These are phyloP conservation scores for Geodia barretti DNA, from an alignment of 37 sponge, comb jelly and placozoan species.

Conservation along the genomic window DNA sequence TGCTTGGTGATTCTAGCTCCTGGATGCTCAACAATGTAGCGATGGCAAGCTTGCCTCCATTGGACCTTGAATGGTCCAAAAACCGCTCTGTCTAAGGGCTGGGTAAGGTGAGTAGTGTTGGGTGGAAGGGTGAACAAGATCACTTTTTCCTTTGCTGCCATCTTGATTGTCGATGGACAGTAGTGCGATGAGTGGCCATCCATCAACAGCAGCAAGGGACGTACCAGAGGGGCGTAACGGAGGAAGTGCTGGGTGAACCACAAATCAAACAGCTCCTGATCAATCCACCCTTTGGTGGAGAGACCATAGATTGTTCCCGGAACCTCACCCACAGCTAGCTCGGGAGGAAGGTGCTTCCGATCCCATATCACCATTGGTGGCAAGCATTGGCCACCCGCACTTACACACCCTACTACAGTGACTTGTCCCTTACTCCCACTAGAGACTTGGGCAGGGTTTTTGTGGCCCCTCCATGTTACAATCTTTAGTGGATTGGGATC, in stretches of 20 bases:
- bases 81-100: slow-evolving; percentile 45
- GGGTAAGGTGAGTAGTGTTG: slow-evolving; percentile 65
- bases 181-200: slow-evolving; percentile 58
- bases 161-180: slow-evolving; percentile 10
- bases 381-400: slow-evolving; percentile 31
- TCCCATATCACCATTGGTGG: slow-evolving; percentile 51
- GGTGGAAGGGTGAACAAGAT: slow-evolving; percentile 54
- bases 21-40: slow-evolving; percentile 6
- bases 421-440: slow-evolving; percentile 25
- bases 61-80: slow-evolving; percentile 25
- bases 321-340: slow-evolving; percentile 7
- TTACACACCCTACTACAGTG: slow-evolving; percentile 39
- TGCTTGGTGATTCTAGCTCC: slow-evolving; percentile 28
- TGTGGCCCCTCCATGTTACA: slow-evolving; percentile 21
- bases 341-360: slow-evolving; percentile 11
- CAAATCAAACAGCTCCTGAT: not conserved
- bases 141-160: slow-evolving; percentile 15
- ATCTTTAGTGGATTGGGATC: slow-evolving; percentile 4
- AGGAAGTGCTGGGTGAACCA: slow-evolving; percentile 32
- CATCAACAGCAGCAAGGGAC: slow-evolving; percentile 17
- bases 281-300: slow-evolving; percentile 21
- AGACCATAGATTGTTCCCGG: slow-evolving; percentile 29
- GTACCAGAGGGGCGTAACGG: slow-evolving; percentile 12
- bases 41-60: slow-evolving; percentile 31
- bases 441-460: slow-evolving; percentile 8